Evolutionary conservation across 2,797 vertebrate genomes (phyloP), one percentile per base, ranked within the genome.

Genomic region (Carcharodon carcharias): DNA sequence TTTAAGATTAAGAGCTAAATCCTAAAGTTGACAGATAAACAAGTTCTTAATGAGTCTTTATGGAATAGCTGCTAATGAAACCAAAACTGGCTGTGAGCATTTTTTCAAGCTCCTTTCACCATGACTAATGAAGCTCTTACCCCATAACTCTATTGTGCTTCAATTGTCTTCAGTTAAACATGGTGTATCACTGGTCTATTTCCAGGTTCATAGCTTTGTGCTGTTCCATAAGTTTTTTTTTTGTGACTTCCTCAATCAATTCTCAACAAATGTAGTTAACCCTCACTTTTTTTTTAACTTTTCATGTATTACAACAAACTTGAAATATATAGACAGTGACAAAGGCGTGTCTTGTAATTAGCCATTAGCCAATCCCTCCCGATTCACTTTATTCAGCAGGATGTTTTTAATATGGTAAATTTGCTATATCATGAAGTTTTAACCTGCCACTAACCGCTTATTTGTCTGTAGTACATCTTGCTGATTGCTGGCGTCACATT

Each of bases 1-100:
- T 71, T 77, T 73, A 95, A 95, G 94, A 95, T 95, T 95, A 95
- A 95, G 94, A 73, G 69, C 69, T 95, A 73, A 95, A 95, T 54
- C 69, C 69, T 73, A 35, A 95, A 71, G 67, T 71, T 95, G 94
- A 95, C 94, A 95, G 94, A 73, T 95, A 95, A 95, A 95, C 94
- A 95, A 95, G 69, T 50, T 95, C 45, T 77, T 95, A 95, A 95
- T 71, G 65, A 77, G 94, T 31, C 69, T 73, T 95, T 95, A 95
- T n/a, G 94, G 94, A 95, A 95, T 95, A 58, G 50, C 71, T 95
- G 65, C 94, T 77, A 73, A 77, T 77, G 94, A 95, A 95, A 95
- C 45, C 69, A 95, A 77, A 73, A 45, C 40, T 77, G 50, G 94
- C 69, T 95, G 67, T 95, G 94, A 95, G 45, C 94, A 77, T 95